phyloP scores from a whole-genome alignment of 2,888 invertebrate genomes.

The Lepidonotus clava region DNA sequence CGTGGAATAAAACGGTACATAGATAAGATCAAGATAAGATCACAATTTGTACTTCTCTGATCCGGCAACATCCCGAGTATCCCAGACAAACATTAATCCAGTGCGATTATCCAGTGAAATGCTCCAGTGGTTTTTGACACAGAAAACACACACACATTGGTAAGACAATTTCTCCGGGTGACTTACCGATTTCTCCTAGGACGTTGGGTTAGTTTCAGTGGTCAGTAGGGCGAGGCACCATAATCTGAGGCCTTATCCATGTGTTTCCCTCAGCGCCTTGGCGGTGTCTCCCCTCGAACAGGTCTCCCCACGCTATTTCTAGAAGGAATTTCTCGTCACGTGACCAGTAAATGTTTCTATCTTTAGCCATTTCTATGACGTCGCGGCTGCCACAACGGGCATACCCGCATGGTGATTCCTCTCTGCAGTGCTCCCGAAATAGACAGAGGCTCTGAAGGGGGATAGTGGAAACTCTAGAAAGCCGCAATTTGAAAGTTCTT shows the following conservation, averaged over 20 bases:
- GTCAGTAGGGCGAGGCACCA: background rate
- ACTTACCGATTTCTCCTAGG: background rate
- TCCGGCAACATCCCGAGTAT: too few species aligned
- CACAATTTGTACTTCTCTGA: too few species aligned
- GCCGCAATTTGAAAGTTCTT: too few species aligned
- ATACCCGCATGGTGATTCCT: conserved; percentile 49
- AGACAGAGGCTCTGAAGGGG: background rate
- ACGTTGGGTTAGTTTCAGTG: background rate
- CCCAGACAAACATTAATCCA: conserved; percentile 22
- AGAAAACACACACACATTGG: background rate
- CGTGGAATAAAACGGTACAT: too few species aligned
- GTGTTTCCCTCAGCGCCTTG: background rate
- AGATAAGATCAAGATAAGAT: too few species aligned
- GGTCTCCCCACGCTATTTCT: conserved; percentile 47
- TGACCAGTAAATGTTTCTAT: conserved; percentile 43
- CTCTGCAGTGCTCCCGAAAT: conserved; percentile 35
- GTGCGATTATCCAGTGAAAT: background rate
- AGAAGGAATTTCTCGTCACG: conserved; percentile 53
- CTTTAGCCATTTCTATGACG: conserved; percentile 31
- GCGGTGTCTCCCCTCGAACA: conserved; percentile 1
- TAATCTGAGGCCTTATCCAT: background rate
- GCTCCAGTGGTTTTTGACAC: background rate
- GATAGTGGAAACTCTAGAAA: too few species aligned
- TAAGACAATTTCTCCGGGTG: background rate
- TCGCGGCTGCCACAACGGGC: background rate